Base-by-base conservation (phyloP, 2,113 vertebrate genomes). In the Pomatorhinus ruficollis region DNA sequence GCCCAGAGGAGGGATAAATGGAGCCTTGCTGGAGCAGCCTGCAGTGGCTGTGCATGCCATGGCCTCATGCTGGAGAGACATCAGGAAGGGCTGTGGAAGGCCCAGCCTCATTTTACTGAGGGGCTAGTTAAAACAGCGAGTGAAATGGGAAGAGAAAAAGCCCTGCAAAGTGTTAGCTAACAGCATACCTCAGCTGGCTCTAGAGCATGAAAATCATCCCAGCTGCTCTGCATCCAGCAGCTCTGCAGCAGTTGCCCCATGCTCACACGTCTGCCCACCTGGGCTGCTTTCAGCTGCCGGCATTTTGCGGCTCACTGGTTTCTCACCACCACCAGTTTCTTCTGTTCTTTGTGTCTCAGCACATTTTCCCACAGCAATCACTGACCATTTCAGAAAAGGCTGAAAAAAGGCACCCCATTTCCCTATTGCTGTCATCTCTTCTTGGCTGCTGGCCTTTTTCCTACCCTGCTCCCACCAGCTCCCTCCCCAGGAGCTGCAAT, bases 1-100 rank as follows among this genome's bases (percentile, higher is more conserved):
- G 71, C 93, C 95, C 96, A 97, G 70, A 96, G 88, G 92, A 96
- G 79, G 69, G 59, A 94, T 96, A 93, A 96, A 93, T 17, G 0
- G 30, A 85, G 71, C 47, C 47, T 59, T 63, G 78, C 81, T 87
- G 81, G 89, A 96, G 87, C 76, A 82, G 91, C 72, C 53, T 44
- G 65, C 12, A 3, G 18, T 27, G 61, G 77, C 86, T 64, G 15
- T 39, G 78, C 83, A 39, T 6, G 7, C 81, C 8, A 8, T 0
- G 3, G 87, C 75, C 68, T 80, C 9, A 0, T 0, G 0, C 53
- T 0, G 0, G 40, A 69, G 83, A 77, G 22, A 42, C 61, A 15
- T 57, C 0, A 0, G 56, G 59, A 81, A 93, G n/a, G 71, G 56
- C 12, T 69, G n/a, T 33, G 52, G 35, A 92, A 83, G 28, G 27